Evolutionary conservation across 2,888 invertebrate species (phyloP), one percentile per base, ranked within the genome.

Genomic region (Euphydryas editha): DNA sequence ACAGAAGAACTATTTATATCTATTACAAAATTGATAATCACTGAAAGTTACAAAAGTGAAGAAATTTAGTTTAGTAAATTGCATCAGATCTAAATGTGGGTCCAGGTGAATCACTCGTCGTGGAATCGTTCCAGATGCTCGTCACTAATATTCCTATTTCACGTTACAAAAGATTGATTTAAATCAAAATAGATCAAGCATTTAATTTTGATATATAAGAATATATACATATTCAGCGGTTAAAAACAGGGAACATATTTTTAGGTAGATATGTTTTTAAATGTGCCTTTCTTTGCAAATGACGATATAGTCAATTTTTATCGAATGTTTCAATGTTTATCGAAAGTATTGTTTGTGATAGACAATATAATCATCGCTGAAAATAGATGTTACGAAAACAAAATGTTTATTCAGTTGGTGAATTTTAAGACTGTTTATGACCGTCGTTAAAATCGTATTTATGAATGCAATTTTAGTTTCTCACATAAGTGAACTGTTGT

Each of bases 101-200:
- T 73, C 67, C 87, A 87, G 86, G 87, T 91, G 92, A 92, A 80
- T 90, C 88, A 89, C 86, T 90, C 88, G 65, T 90, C 88, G 65
- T 69, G 66, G 71, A 72, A 69, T 68, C 55, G 68, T 72, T 72
- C 71, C 71, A 72, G 69, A 71, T 49, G 30, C 58, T 57, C 57
- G 44, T 58, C 42, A 36, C 51, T 15, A 17, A 30, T 21, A 54
- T 17, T n/a, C 8, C 54, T 36, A 54, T 36, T 30, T 54, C 8
- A 30, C 13, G 17, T n/a, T 30, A 54, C 10, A 10, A 54, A 54
- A 64, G 21, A 49, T 24, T 15, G 8, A 51, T 15, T 51, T 30
- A 30, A 8, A 30, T 21, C 15, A n/a, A 42, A 42, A 42, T 42
- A 42, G 15, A 13, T 5, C 42, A 42, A 42, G 5, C 15, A 42